Evolutionary conservation across 30 jellyfish, hydroid and myxozoan species (phyloP).

Genomic region (Pelagia noctiluca): DNA sequence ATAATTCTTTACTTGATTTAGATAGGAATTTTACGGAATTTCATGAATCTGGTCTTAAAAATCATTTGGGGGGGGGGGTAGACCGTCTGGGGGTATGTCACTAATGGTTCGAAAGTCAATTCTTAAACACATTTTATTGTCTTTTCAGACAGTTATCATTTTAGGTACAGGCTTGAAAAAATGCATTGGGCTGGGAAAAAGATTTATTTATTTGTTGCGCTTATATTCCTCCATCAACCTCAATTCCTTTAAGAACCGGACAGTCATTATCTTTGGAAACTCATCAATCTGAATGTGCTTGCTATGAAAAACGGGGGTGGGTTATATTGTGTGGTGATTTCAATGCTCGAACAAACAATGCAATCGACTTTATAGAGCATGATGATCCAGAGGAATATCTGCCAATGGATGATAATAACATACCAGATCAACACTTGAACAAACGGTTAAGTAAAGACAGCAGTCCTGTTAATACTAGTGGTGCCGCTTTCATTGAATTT

Average conservation of each 20-base stretch:
- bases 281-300: constrained; percentile 50
- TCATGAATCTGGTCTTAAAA: constrained; percentile 23
- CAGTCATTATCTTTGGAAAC: constrained; percentile 37
- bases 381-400: constrained; percentile 55
- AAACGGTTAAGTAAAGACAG: not conserved
- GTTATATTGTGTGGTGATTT: too few relatives aligned
- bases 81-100: constrained; percentile 56
- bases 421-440: constrained; percentile 8
- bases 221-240: constrained; percentile 41
- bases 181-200: not conserved
- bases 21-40: constrained; percentile 24
- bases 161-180: constrained; percentile 25
- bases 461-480: not conserved
- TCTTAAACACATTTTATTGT: constrained; percentile 1
- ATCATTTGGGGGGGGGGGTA: constrained; percentile 26
- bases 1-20: not conserved
- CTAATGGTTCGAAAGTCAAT: constrained; percentile 30
- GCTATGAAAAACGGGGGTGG: constrained; percentile 40
- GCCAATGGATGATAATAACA: constrained; percentile 38
- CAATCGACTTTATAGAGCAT: constrained; percentile 31
- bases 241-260: constrained; percentile 29
- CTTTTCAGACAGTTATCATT: constrained; percentile 13
- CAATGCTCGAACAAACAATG: too few relatives aligned
- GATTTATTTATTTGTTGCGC: constrained; percentile 39
- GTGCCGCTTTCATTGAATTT: not conserved